phyloP scores from a whole-genome alignment of 1,140 invertebrate genomes.

The Zaprionus capensis region DNA sequence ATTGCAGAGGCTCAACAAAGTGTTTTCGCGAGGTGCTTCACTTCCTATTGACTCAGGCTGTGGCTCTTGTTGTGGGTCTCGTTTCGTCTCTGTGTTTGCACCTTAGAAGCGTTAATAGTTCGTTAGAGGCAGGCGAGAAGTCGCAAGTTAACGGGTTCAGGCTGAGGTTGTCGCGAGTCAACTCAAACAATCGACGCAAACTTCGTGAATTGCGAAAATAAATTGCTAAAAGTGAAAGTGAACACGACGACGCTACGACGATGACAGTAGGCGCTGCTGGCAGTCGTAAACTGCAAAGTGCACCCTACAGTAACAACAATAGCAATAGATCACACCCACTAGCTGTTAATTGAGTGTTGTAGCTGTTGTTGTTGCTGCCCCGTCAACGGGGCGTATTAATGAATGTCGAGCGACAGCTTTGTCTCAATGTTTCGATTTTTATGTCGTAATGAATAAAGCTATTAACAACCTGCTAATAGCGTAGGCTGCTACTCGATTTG shows the following conservation, averaged over 20 bases:
- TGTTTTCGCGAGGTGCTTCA: slow-evolving; percentile 34
- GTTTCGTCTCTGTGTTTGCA: slow-evolving; percentile 1
- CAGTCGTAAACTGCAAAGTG: slow-evolving; percentile 8
- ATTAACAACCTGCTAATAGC: slow-evolving; percentile 24
- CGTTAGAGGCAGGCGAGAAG: background rate
- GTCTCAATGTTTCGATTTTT: slow-evolving; percentile 35
- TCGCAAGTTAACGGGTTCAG: slow-evolving; percentile 32
- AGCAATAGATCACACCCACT: background rate
- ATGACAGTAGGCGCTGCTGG: background rate
- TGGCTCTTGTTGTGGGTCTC: background rate
- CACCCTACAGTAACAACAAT: background rate
- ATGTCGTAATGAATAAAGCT: background rate
- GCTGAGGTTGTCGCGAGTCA: slow-evolving; percentile 41
- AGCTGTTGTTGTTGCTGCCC: slow-evolving; percentile 5
- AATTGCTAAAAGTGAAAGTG: slow-evolving; percentile 73
- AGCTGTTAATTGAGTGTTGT: slow-evolving; percentile 3
- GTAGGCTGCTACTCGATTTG: background rate
- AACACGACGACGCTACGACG: slow-evolving; percentile 5
- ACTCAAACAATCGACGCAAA: slow-evolving; percentile 52
- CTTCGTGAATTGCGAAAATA: slow-evolving; percentile 64
- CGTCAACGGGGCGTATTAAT: slow-evolving; percentile 45
- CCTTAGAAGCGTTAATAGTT: slow-evolving; percentile 38
- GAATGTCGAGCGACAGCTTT: slow-evolving; percentile 20
- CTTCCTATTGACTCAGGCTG: background rate
- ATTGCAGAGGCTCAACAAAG: background rate